Percentiles rank a stretch among this genome's conserved stretches.
Conservation (phyloP, 1,140 invertebrate genomes). For the Caenorhabditis latens region DNA sequence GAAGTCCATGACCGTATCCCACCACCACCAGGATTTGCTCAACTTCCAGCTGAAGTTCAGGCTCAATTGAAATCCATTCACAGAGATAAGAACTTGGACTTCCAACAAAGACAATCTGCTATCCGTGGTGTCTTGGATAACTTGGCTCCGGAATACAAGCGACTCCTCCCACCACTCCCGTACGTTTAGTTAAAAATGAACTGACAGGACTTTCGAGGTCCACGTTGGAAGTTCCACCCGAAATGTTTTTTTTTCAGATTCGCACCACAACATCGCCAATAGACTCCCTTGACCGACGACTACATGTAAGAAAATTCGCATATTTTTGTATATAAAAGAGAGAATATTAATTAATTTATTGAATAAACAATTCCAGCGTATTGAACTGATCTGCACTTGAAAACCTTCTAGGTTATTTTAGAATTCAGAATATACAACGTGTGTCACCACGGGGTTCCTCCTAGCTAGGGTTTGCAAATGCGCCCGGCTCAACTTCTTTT, state of each 20-base stretch:
- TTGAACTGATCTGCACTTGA: not conserved
- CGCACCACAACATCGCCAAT: conserved; percentile 26
- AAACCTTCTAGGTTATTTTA: too few species aligned
- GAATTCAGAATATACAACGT: too few species aligned
- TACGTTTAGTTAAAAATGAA: conserved; percentile 6
- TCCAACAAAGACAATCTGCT: conserved; percentile 50
- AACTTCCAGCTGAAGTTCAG: conserved; percentile 63
- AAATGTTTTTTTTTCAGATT: not conserved
- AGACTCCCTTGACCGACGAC: not conserved
- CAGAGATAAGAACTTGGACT: conserved; percentile 36
- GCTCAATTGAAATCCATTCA: conserved; percentile 58
- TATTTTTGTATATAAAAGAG: conserved; percentile 9
- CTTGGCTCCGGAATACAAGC: conserved; percentile 50
- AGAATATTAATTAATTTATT: conserved; percentile 8
- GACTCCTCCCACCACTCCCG: conserved; percentile 61
- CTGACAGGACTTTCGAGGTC: not conserved
- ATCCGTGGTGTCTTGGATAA: conserved; percentile 54
- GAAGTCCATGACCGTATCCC: conserved; percentile 58
- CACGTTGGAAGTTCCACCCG: too few species aligned
- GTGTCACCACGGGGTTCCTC: too few species aligned
- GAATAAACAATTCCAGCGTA: not conserved
- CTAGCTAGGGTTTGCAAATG: too few species aligned
- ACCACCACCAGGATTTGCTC: conserved; percentile 59
- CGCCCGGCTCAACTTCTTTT: too few species aligned
- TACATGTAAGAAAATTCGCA: not conserved